Base-by-base conservation (phyloP, 2,888 invertebrate species). In the Tholera decimalis region DNA sequence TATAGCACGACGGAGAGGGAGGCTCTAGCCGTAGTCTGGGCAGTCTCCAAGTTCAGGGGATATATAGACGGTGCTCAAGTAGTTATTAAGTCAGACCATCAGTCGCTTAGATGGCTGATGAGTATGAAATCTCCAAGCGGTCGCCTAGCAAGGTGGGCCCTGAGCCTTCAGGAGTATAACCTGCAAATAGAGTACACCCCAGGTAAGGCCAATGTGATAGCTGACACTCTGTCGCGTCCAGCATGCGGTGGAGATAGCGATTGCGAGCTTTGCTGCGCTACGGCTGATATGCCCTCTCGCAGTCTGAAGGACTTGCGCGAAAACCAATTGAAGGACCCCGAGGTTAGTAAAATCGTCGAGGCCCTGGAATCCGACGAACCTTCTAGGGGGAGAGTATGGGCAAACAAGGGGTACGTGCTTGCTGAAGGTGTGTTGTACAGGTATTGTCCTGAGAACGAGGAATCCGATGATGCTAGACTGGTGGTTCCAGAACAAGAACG, bases 141-240 rank as follows among this genome's bases (percentile, higher is more conserved):
- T 7, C 18, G 39, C 39, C 39, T 39, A 7, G 39, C 39, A 7
- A 39, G 18, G 39, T 39, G 39, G 39, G 39, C 39, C 8, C 39
- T 39, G 8, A 39, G 39, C 8, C 39, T 39, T 39, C 39, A 39
- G 39, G 39, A 39, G n/a, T 39, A 39, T 39, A 39, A 39, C 39
- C 18, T 39, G 18, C 18, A 39, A 9, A 20, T 39, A 18, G 39
- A 39, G 7, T 18, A 39, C 18, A 39, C 39, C 8, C 39, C 39
- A 18, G 39, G 39, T 18, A 39, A 18, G 39, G 39, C 39, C 15
- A 37, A 37, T n/a, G 37, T 37, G 0, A 39, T 39, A 39, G 39
- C 39, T 3, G 39, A 39, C 39, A 39, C 39, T 8, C n/a, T 37
- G 37, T 37, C 37, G 15, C 37, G 13, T n/a, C 37, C 37, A n/a